Evolutionary conservation across 2,797 vertebrate genomes (phyloP).

Genomic region (Potorous gilbertii): DNA sequence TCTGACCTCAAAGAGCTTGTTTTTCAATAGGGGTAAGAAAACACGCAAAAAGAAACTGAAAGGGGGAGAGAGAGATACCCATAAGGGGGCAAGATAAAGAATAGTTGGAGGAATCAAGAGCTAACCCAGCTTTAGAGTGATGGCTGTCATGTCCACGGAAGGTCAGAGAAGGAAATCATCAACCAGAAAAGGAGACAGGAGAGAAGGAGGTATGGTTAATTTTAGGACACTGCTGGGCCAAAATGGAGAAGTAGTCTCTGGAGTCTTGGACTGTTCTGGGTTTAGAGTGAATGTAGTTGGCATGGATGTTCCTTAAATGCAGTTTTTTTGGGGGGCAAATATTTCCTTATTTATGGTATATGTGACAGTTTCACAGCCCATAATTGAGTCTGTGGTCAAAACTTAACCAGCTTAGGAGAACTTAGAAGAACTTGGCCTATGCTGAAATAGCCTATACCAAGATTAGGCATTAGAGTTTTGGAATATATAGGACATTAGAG

Average conservation of each 20-base stretch:
- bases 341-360: neutral
- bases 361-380: neutral
- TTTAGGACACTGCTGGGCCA: neutral
- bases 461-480: neutral
- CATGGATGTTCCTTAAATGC: neutral
- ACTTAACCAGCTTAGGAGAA: neutral
- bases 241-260: neutral
- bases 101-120: neutral
- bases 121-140: neutral
- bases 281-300: neutral
- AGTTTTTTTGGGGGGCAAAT: neutral
- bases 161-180: neutral
- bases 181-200: neutral
- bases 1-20: neutral
- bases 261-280: neutral
- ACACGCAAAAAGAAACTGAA: neutral
- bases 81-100: neutral
- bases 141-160: neutral
- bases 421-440: neutral
- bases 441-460: neutral
- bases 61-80: neutral
- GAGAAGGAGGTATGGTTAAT: neutral
- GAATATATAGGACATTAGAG: neutral
- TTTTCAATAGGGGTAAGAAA: neutral
- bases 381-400: neutral